Percentiles rank a stretch among this genome's conserved stretches.
These are phyloP conservation scores for Manis javanica DNA, from an alignment of 2,797 vertebrate genomes.

Conservation along the genomic window DNA sequence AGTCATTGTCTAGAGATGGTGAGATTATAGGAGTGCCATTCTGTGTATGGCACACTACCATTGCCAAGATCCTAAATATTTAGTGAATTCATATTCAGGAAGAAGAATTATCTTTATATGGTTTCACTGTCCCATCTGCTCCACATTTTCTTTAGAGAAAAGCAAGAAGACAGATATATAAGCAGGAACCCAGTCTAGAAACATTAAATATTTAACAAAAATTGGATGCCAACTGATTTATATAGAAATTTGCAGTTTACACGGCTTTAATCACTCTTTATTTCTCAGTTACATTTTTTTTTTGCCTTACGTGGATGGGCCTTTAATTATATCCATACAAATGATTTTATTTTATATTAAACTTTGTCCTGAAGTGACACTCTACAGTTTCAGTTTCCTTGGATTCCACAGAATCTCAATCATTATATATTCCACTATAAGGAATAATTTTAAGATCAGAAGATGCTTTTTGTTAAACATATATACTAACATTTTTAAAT, in stretches of 20 bases:
- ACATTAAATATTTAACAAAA: conserved; percentile 75
- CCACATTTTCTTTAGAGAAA: conserved; percentile 66
- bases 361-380: background rate
- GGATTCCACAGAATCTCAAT: background rate
- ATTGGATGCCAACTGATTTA: conserved; percentile 59
- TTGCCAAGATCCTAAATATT: conserved; percentile 67
- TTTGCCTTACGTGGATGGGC: background rate
- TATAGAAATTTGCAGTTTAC: conserved; percentile 61
- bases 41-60: background rate
- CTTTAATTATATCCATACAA: conserved; percentile 22
- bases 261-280: conserved; percentile 50
- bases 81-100: conserved; percentile 66
- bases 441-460: background rate
- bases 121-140: conserved; percentile 70
- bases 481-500: conserved; percentile 12
- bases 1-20: conserved; percentile 26
- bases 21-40: conserved; percentile 3
- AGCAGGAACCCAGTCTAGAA: conserved; percentile 62
- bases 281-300: conserved; percentile 50
- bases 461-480: background rate
- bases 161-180: conserved; percentile 69
- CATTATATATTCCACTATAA: background rate
- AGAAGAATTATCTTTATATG: conserved; percentile 70
- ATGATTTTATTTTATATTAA: conserved; percentile 5
- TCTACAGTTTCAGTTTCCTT: background rate